These are phyloP conservation scores for Aphelenchoides besseyi DNA, from an alignment of 1,140 invertebrate genomes.

Conservation along the genomic window DNA sequence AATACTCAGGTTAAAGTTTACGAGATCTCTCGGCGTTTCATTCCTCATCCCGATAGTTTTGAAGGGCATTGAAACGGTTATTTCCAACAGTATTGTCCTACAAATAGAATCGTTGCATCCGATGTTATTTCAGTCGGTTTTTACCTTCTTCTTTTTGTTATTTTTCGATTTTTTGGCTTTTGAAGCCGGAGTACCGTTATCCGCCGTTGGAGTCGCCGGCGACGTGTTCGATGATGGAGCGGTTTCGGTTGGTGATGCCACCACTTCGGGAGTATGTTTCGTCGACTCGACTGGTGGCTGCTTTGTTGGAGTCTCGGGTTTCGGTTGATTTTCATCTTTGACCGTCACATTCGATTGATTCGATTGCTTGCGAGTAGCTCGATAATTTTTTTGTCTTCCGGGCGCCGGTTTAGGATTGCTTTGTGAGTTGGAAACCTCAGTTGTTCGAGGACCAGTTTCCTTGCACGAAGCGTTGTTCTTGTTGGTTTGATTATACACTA, in stretches of 20 bases:
- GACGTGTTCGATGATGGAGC: neutral
- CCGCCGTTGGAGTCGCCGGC: neutral
- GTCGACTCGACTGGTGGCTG: neutral
- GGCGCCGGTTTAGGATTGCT: neutral
- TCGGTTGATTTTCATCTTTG: neutral
- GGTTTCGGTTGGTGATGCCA: neutral
- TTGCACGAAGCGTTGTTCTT: neutral
- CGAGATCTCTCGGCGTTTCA: no score
- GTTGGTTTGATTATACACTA: neutral
- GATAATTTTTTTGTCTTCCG: neutral
- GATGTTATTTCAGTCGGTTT: no score
- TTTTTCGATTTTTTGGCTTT: constrained; percentile 5
- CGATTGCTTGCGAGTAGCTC: neutral
- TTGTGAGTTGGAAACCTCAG: neutral
- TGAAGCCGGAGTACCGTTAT: neutral
- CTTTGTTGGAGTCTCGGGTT: neutral
- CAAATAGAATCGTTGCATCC: neutral
- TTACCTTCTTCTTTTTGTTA: constrained; percentile 12
- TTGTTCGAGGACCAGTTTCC: neutral
- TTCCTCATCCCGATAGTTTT: no score
- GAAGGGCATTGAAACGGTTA: neutral
- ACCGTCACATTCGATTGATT: neutral
- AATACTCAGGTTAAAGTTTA: no score
- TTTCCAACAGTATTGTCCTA: neutral
- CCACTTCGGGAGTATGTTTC: neutral